phyloP scores from a whole-genome alignment of 2,888 invertebrate genomes.

The Prenolepis imparis region DNA sequence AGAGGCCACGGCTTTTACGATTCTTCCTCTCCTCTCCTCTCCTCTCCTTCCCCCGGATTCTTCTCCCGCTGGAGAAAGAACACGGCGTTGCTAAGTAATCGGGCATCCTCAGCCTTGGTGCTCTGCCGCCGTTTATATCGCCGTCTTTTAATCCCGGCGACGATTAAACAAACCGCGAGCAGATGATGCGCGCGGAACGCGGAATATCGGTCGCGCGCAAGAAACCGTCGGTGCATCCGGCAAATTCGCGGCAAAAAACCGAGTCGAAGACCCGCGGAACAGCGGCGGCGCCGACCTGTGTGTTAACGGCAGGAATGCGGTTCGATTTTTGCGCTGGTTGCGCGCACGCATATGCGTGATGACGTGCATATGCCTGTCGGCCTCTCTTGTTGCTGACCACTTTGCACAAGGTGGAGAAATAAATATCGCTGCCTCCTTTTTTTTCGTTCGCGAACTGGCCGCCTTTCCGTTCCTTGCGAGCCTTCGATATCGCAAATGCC shows the following conservation, averaged over 20 bases:
- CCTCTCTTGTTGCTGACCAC: conserved; percentile 62
- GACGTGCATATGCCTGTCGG: conserved; percentile 68
- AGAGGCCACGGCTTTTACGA: conserved; percentile 64
- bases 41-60: too few species aligned
- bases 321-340: conserved; percentile 74
- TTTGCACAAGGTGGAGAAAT: conserved; percentile 54
- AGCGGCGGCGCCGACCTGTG: conserved; percentile 54
- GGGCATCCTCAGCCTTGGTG: conserved; percentile 18
- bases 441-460: conserved; percentile 26
- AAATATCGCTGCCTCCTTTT: conserved; percentile 42
- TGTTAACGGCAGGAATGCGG: conserved; percentile 77
- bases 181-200: conserved; percentile 13
- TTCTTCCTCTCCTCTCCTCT: conserved; percentile 46
- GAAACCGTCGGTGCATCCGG: conserved; percentile 58
- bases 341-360: conserved; percentile 35
- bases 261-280: conserved; percentile 71
- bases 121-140: conserved; percentile 4
- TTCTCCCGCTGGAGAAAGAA: too few species aligned
- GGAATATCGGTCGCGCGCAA: conserved; percentile 46
- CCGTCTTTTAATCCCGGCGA: conserved; percentile 67
- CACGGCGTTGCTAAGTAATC: conserved; percentile 66
- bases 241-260: conserved; percentile 69
- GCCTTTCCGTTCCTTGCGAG: conserved; percentile 24
- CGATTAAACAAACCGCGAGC: conserved; percentile 61
- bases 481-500: conserved; percentile 40